These are phyloP conservation scores for Ethmia dodecea DNA, from an alignment of 2,888 invertebrate species.

Conservation along the genomic window DNA sequence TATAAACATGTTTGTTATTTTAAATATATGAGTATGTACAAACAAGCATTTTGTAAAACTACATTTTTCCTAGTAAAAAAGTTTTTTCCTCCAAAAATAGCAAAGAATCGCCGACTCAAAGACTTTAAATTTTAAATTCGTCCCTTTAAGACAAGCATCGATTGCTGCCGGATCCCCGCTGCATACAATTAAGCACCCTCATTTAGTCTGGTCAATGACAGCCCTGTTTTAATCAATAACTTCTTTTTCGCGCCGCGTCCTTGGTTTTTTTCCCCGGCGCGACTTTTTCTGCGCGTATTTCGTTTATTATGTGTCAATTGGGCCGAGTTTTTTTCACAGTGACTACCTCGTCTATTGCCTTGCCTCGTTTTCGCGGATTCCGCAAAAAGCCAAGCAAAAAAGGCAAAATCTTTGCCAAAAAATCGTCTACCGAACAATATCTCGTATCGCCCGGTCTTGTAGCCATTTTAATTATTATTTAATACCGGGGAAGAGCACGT, in stretches of 20 bases:
- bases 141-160: conserved; percentile 37
- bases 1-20: too few species aligned
- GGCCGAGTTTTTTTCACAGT: conserved; percentile 41
- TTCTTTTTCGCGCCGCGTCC: conserved; percentile 74
- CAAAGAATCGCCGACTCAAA: too few species aligned
- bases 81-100: too few species aligned
- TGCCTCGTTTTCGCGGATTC: conserved; percentile 56
- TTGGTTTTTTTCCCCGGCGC: conserved; percentile 74
- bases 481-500: conserved; percentile 77
- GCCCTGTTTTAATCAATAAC: conserved; percentile 76
- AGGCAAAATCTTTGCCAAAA: conserved; percentile 71
- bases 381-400: conserved; percentile 70
- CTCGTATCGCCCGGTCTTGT: conserved; percentile 72
- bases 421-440: conserved; percentile 74
- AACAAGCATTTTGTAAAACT: too few species aligned
- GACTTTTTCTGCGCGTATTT: conserved; percentile 73
- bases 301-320: conserved; percentile 70
- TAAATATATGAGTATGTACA: too few species aligned
- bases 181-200: conserved; percentile 76
- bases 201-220: conserved; percentile 77
- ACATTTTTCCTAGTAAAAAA: too few species aligned
- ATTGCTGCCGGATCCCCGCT: conserved; percentile 49
- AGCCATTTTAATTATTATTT: conserved; percentile 79
- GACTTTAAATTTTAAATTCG: conserved; percentile 10
- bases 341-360: conserved; percentile 34